Evolutionary conservation across 30 jellyfish, hydroid and myxozoan genomes (phyloP).

Genomic region (Mastigias papua): DNA sequence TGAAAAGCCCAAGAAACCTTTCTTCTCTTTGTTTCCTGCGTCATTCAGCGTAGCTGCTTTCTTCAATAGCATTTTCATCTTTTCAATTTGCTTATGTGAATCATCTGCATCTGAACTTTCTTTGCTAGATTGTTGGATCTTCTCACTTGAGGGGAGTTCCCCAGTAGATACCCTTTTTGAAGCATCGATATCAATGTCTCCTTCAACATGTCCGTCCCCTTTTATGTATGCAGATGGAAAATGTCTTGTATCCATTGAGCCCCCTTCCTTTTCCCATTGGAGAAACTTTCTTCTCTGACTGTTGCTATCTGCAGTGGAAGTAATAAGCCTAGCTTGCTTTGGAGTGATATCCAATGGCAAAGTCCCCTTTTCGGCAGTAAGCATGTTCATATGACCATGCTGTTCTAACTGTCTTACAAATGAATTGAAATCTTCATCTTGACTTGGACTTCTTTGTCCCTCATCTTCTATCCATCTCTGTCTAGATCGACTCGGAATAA

Average conservation of each 20-base stretch:
- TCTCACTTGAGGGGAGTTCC: background rate
- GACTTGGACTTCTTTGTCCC: conserved; percentile 2
- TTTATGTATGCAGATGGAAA: conserved; percentile 48
- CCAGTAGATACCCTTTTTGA: conserved; percentile 43
- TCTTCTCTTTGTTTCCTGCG: conserved; percentile 14
- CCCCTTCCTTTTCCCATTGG: conserved; percentile 63
- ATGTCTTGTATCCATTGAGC: conserved; percentile 64
- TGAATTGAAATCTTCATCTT: background rate
- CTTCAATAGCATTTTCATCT: background rate
- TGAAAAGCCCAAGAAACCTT: conserved; percentile 48
- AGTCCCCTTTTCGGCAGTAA: conserved; percentile 19
- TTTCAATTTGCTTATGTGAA: background rate
- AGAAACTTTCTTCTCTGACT: conserved; percentile 48
- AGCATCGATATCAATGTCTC: conserved; percentile 12
- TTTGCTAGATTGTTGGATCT: background rate
- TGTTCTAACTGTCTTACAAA: background rate
- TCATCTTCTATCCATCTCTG: conserved; percentile 70
- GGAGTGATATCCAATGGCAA: conserved; percentile 60
- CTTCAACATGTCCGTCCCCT: conserved; percentile 16
- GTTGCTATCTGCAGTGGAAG: conserved; percentile 44
- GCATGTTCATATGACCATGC: background rate
- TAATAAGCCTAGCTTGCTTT: conserved; percentile 28
- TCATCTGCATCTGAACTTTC: background rate
- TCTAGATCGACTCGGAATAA: conserved; percentile 58
- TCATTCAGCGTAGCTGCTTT: background rate